Evolutionary conservation across 2,113 vertebrate species (phyloP), one percentile per base, ranked within the genome.

Genomic region (Phycodurus eques): DNA sequence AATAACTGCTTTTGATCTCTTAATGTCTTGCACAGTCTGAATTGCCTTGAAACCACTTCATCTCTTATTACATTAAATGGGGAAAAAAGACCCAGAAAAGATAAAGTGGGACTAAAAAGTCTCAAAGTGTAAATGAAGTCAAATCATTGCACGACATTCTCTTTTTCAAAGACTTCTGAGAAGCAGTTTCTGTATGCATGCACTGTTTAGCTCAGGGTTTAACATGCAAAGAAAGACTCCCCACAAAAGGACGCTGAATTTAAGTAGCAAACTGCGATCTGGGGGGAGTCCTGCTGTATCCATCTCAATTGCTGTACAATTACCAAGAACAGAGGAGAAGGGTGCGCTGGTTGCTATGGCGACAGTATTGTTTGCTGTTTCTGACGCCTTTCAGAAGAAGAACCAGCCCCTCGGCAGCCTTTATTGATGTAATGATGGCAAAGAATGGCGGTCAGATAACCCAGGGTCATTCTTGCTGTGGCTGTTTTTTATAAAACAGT

Each of bases 401-500:
- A 43, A 39, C 53, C 77, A 2, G 19, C 19, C 4, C 60, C 56
- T 69, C 39, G 51, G 69, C 46, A 2, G 60, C 54, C 71, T 66
- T 65, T 76, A 77, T 78, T 85, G 78, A 83, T 75, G 79, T 72
- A 69, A 76, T 74, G 74, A 88, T 83, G 72, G 78, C 68, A 12
- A 8, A 74, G 79, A 85, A 83, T 76, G 67, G 75, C 80, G 88
- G 82, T 87, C 81, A 81, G 63, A 74, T 71, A 71, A 62, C 62
- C 39, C 13, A 5, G 72, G 72, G 80, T 83, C 70, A 76, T 84
- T 86, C 77, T 80, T 59, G 12, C 78, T 72, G 76, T 79, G 74
- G 76, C 63, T 75, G 74, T 73, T 77, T 78, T 59, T 1, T 8
- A 20, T 10, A 9, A 2, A 53, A 13, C 1, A 5, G 70, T 76